These are phyloP conservation scores for Ctenomys sociabilis DNA, from an alignment of 2,113 vertebrate species.

Conservation along the genomic window DNA sequence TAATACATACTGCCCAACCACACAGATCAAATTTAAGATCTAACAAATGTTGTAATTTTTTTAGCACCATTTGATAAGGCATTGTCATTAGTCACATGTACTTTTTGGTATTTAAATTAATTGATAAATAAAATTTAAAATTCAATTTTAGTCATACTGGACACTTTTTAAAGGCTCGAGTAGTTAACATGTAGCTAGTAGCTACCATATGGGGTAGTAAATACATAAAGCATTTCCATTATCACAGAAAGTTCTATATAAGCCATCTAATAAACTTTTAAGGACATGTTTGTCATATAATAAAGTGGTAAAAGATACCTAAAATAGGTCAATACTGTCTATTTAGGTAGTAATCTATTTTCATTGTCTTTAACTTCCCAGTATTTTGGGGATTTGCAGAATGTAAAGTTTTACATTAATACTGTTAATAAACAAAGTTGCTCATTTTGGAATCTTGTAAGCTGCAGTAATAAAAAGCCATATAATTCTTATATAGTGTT, in stretches of 20 bases:
- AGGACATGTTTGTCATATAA: neutral
- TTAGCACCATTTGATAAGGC: neutral
- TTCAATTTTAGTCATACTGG: neutral
- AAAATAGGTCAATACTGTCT: neutral
- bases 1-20: neutral
- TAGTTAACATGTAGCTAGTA: neutral
- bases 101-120: conserved; percentile 46
- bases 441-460: conserved; percentile 61
- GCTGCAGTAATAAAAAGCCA: conserved; percentile 56
- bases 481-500: conserved; percentile 59
- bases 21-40: conserved; percentile 16
- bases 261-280: neutral
- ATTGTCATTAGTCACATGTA: neutral
- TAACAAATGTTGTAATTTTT: conserved; percentile 53
- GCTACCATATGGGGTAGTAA: neutral
- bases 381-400: conserved; percentile 50
- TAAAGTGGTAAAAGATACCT: conserved; percentile 1
- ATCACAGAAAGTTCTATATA: neutral
- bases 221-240: neutral
- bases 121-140: conserved; percentile 19
- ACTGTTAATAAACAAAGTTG: conserved; percentile 63
- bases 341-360: conserved; percentile 27
- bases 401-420: conserved; percentile 49
- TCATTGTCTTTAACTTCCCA: conserved; percentile 47
- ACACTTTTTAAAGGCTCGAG: conserved; percentile 1